A percentile compares a stretch with the other conserved stretches of the same genome.
phyloP scores from a whole-genome alignment of 2,797 vertebrate genomes.

The Hypotaenidia okinawae region DNA sequence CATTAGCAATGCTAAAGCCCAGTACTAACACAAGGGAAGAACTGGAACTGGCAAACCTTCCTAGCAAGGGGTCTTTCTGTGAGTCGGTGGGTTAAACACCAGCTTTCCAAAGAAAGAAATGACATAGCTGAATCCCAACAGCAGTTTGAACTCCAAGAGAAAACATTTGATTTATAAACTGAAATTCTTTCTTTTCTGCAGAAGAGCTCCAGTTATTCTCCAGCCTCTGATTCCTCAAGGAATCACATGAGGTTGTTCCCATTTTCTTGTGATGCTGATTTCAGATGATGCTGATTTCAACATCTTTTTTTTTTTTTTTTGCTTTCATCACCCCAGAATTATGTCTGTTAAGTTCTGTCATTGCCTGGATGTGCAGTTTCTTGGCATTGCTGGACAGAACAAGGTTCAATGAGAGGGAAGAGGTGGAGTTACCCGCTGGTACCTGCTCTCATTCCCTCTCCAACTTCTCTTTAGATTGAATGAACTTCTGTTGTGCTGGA shows the following conservation, averaged over 20 bases:
- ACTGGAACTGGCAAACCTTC: background rate
- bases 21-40: background rate
- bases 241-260: background rate
- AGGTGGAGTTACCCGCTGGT: background rate
- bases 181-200: background rate
- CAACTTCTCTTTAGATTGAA: slow-evolving; percentile 14
- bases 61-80: background rate
- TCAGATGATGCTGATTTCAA: background rate
- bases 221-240: background rate
- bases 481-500: background rate
- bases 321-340: background rate
- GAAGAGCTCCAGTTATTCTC: background rate
- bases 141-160: background rate
- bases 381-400: background rate
- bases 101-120: background rate
- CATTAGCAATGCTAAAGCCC: background rate
- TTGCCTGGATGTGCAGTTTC: background rate
- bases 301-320: background rate
- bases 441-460: background rate
- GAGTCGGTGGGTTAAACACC: background rate
- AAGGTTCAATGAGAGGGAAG: background rate
- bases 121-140: background rate
- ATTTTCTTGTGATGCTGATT: background rate
- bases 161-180: background rate
- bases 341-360: background rate